Conservation (phyloP, 2,888 invertebrate species). For the Dynastes grantii region DNA sequence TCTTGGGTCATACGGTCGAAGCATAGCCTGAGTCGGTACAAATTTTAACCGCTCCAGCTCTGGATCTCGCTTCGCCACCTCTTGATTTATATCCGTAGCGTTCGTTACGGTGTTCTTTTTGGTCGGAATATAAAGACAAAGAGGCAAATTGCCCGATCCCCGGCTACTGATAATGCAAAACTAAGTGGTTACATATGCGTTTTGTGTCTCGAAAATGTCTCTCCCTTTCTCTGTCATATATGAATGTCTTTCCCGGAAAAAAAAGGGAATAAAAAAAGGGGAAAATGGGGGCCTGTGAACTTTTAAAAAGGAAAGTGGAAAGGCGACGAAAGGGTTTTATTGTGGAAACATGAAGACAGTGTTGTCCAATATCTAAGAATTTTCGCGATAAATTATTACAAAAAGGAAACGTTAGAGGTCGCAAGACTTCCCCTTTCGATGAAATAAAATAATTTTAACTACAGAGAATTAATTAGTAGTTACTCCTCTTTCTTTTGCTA, state of each 20-base stretch:
- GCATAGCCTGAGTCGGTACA: constrained; percentile 43
- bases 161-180: constrained; percentile 21
- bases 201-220: constrained; percentile 10
- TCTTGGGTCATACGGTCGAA: constrained; percentile 52
- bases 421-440: too few species aligned
- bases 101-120: constrained; percentile 62
- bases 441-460: too few species aligned
- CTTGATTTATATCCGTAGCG: constrained; percentile 62
- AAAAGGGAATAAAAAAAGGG: not conserved
- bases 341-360: not conserved
- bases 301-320: not conserved
- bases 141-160: constrained; percentile 60
- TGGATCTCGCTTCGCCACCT: constrained; percentile 55
- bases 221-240: constrained; percentile 4
- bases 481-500: too few species aligned
- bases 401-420: too few species aligned
- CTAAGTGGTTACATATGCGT: constrained; percentile 27
- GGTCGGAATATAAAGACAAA: constrained; percentile 60
- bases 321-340: not conserved
- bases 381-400: too few species aligned
- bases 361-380: not conserved
- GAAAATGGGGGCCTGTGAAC: not conserved
- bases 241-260: not conserved
- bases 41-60: constrained; percentile 52
- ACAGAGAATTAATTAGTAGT: too few species aligned